Evolutionary conservation across 2,113 vertebrate genomes (phyloP).

Genomic region (Cyphomyrus discorhynchus): DNA sequence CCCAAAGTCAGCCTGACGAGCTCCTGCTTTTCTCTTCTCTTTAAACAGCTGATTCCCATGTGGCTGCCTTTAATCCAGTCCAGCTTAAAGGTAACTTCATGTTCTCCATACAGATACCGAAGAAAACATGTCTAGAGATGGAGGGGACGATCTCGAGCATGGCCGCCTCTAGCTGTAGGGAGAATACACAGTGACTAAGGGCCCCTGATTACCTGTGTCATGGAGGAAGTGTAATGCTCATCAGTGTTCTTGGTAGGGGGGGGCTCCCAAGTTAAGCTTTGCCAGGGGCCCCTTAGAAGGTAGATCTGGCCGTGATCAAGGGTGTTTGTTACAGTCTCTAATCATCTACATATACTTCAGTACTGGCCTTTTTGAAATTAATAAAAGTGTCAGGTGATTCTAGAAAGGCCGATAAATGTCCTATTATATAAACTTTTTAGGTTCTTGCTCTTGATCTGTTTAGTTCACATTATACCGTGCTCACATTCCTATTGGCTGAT

Average conservation of each 20-base stretch:
- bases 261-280: no score
- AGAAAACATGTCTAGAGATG: background rate
- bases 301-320: no score
- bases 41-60: constrained; percentile 89
- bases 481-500: background rate
- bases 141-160: background rate
- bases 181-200: background rate
- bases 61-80: constrained; percentile 99
- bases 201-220: background rate
- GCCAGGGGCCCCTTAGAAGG: no score
- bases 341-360: background rate
- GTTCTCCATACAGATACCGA: background rate
- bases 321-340: background rate
- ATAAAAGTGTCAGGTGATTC: background rate
- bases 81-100: constrained; percentile 80
- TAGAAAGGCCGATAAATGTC: background rate
- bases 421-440: background rate
- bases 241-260: background rate
- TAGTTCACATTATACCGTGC: background rate
- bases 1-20: background rate
- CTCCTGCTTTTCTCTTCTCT: constrained; percentile 32
- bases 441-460: background rate
- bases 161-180: background rate
- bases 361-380: background rate
- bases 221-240: background rate